Base-by-base conservation (phyloP, 2,888 invertebrate species). In the Eilema sororculum region DNA sequence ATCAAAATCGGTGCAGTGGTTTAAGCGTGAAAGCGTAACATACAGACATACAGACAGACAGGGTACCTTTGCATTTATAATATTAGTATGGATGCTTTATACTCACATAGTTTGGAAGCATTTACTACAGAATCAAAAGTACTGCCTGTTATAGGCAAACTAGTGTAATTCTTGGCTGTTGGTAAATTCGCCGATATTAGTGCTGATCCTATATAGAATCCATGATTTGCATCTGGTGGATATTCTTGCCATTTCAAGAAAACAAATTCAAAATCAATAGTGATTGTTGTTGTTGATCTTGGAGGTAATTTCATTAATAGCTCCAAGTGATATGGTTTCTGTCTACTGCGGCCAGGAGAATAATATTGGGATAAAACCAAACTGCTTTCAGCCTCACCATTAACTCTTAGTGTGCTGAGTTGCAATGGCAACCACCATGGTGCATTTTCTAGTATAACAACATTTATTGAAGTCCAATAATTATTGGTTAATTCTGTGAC, bases 201-300 rank as follows among this genome's bases (percentile, higher is more conserved):
- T 24, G 99, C 98, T 41, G 99, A 97, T 8, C 98, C 98, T 85
- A 99, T 96, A 88, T 99, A 99, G 92, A 99, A 99, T 0, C 99
- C 99, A 93, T 99, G 99, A 95, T 99, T 99, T 0, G 99, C 99
- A 96, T 99, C 99, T 0, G 99, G 99, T 20, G 99, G 99, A 93
- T 99, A 99, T 90, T 99, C 99, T 85, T 99, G 98, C 99, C 99
- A 99, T 93, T 99, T 99, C 8, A 99, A 96, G 87, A 99, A 98
- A n/a, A 98, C 97, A 92, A 98, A 98, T 90, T 99, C 99, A 93
- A 99, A 98, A 86, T 99, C 97, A 78, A 99, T 96, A 12, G 97
- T 97, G 66, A 99, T 96, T 76, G 97, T 97, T 0, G 98, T 98
- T 9, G 97, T 96, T 0, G 98, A 97, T 78, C 96, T 96, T 0